These are phyloP conservation scores for Mesaphorura yosii DNA, from an alignment of 1,140 invertebrate genomes.

Conservation along the genomic window DNA sequence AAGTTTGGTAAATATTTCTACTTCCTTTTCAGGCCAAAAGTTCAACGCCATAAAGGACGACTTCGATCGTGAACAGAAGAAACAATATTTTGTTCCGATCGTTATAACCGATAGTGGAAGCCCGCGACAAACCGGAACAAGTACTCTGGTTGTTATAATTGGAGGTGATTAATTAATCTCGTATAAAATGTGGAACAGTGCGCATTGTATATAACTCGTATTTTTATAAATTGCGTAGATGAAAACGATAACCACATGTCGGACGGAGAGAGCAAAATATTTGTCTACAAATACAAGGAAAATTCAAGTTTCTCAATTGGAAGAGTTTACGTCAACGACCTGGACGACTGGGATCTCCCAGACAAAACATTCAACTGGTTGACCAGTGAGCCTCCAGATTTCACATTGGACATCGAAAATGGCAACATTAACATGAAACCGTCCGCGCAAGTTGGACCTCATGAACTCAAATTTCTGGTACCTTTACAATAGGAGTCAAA, in stretches of 20 bases:
- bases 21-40: slow-evolving; percentile 4
- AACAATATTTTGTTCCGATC: slow-evolving; percentile 75
- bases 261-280: slow-evolving; percentile 69
- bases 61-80: slow-evolving; percentile 81
- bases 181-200: too few species aligned
- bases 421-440: slow-evolving; percentile 74
- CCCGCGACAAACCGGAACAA: slow-evolving; percentile 57
- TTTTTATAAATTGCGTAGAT: too few species aligned
- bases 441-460: slow-evolving; percentile 54
- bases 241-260: slow-evolving; percentile 77
- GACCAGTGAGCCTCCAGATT: slow-evolving; percentile 43
- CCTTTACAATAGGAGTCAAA: too few species aligned
- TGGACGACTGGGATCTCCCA: slow-evolving; percentile 83
- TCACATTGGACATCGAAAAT: slow-evolving; percentile 52
- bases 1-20: background rate
- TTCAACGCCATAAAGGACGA: slow-evolving; percentile 35
- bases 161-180: too few species aligned
- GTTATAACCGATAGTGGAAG: slow-evolving; percentile 69
- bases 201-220: too few species aligned
- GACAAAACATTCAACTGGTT: slow-evolving; percentile 73
- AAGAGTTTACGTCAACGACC: slow-evolving; percentile 76
- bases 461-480: slow-evolving; percentile 56
- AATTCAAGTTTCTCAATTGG: slow-evolving; percentile 48
- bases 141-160: slow-evolving; percentile 69
- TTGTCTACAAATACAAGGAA: slow-evolving; percentile 82